A percentile compares a stretch with the other conserved stretches of the same genome.
Evolutionary conservation across 2,797 vertebrate genomes (phyloP).

Genomic region (Adelosebastes latens): DNA sequence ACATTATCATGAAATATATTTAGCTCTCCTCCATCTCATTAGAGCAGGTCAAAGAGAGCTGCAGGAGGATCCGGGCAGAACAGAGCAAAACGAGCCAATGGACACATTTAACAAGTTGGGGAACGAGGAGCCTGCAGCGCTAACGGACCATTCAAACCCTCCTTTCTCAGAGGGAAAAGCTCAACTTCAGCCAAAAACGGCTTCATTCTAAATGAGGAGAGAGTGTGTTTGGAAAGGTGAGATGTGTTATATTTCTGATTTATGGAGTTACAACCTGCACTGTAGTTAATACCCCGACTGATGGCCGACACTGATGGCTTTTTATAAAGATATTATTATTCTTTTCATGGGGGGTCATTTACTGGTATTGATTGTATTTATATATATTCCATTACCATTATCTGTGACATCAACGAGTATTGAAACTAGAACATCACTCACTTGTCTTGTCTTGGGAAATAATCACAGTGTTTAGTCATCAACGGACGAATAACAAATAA

Average conservation of each 20-base stretch:
- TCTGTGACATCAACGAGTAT: no score
- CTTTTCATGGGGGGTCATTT: not conserved
- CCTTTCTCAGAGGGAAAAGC: not conserved
- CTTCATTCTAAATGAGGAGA: not conserved
- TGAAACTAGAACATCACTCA: no score
- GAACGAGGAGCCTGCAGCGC: conserved; percentile 1
- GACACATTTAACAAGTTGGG: conserved; percentile 51
- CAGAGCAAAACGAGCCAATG: conserved; percentile 24
- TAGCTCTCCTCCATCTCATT: conserved; percentile 54
- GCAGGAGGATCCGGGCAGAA: conserved; percentile 41
- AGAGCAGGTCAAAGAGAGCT: conserved; percentile 57
- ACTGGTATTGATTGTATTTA: no score
- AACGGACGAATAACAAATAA: not conserved
- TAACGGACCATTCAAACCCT: conserved; percentile 12
- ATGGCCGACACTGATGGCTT: not conserved
- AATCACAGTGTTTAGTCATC: no score
- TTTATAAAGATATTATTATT: not conserved
- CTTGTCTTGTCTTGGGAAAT: no score
- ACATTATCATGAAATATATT: conserved; percentile 63
- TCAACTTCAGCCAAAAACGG: not conserved
- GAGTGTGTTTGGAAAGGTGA: not conserved
- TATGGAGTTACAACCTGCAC: not conserved
- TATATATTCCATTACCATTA: no score
- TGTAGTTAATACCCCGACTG: not conserved
- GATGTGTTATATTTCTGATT: not conserved